Percentiles rank a stretch among this genome's conserved stretches.
phyloP scores from a whole-genome alignment of 2,797 vertebrate genomes.

The Aselliscus stoliczkanus region DNA sequence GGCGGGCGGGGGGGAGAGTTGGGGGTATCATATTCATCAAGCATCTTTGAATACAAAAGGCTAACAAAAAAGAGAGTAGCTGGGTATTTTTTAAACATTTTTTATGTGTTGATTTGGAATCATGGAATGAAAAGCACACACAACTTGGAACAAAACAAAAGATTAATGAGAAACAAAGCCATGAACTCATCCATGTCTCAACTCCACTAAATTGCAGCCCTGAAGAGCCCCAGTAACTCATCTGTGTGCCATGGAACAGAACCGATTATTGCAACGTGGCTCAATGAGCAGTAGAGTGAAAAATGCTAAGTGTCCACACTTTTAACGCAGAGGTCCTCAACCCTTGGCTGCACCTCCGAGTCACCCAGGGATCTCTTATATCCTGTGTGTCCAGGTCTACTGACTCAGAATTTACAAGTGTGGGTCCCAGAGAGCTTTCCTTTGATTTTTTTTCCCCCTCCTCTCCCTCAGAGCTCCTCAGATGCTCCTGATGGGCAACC shows the following conservation, averaged over 20 bases:
- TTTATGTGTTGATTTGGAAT: conserved; percentile 31
- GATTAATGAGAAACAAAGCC: conserved; percentile 76
- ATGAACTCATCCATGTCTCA: conserved; percentile 63
- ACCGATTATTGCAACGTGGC: background rate
- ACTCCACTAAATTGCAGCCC: conserved; percentile 58
- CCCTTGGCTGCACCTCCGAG: background rate
- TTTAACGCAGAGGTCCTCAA: background rate
- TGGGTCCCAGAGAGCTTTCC: background rate
- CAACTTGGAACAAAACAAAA: conserved; percentile 67
- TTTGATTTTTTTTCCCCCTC: rapidly evolving
- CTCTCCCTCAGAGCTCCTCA: background rate
- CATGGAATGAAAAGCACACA: conserved; percentile 45
- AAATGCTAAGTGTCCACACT: background rate
- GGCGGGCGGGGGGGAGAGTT: background rate
- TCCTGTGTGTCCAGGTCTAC: background rate
- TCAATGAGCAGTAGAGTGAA: background rate
- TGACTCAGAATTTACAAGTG: conserved; percentile 2
- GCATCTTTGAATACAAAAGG: background rate
- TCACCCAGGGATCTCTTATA: background rate
- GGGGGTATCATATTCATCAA: background rate
- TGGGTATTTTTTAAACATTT: conserved; percentile 31
- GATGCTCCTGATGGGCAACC: background rate
- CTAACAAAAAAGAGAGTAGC: background rate
- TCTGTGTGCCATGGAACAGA: conserved; percentile 20
- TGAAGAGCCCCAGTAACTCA: conserved; percentile 63